Percentiles rank a stretch among this genome's conserved stretches.
These are phyloP conservation scores for Melanotaenia nigrans DNA, from an alignment of 2,797 vertebrate genomes.

Conservation along the genomic window DNA sequence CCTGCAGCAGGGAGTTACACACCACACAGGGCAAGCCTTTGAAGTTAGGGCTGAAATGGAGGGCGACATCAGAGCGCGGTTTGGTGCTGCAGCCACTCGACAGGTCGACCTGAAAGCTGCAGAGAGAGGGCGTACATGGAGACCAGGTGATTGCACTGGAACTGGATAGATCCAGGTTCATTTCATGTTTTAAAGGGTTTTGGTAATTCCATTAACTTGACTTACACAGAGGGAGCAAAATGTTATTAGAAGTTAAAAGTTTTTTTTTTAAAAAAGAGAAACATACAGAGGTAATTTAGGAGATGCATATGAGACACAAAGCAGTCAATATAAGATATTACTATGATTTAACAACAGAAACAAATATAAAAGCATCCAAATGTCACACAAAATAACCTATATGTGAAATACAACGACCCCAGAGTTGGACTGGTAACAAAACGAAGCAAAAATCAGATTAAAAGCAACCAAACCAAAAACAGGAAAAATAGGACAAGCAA, in stretches of 20 bases:
- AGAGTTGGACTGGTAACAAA: too few relatives aligned
- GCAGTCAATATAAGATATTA: too few relatives aligned
- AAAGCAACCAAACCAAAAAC: too few relatives aligned
- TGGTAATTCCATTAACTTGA: not conserved
- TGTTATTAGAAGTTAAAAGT: not conserved
- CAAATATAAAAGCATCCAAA: too few relatives aligned
- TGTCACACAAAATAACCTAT: too few relatives aligned
- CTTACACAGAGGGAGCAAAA: not conserved
- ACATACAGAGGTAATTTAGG: too few relatives aligned
- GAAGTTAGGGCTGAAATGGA: slow-evolving; percentile 95
- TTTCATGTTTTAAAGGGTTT: not conserved
- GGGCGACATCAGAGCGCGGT: slow-evolving; percentile 91
- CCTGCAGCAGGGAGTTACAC: slow-evolving; percentile 89
- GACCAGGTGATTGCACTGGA: not conserved
- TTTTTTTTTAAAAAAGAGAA: not conserved
- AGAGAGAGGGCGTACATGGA: not conserved
- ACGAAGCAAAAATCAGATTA: too few relatives aligned
- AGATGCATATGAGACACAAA: too few relatives aligned
- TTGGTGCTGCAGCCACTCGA: slow-evolving; percentile 91
- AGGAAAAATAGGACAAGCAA: too few relatives aligned
- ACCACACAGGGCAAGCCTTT: slow-evolving; percentile 83
- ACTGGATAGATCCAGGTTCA: not conserved
- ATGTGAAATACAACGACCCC: too few relatives aligned
- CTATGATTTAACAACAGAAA: too few relatives aligned
- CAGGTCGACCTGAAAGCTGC: slow-evolving; percentile 95